Evolutionary conservation across 2,888 invertebrate genomes (phyloP).

Genomic region (Furcula furcula): DNA sequence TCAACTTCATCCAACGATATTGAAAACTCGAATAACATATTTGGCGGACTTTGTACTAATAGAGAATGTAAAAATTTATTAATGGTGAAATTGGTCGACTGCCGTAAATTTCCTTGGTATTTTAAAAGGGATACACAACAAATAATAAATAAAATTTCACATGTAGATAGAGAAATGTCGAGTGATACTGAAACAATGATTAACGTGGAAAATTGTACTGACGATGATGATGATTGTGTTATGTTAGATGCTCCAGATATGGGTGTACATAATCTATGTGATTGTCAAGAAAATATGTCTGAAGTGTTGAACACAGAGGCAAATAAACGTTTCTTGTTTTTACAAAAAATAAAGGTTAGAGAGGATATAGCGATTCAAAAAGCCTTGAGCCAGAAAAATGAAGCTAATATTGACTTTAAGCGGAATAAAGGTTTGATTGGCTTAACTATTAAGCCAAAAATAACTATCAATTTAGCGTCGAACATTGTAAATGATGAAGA

Average conservation of each 20-base stretch:
- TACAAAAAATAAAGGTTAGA: constrained; percentile 3
- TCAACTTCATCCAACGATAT: no score
- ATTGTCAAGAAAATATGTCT: not conserved
- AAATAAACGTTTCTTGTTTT: constrained; percentile 1
- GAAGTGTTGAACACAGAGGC: constrained; percentile 1
- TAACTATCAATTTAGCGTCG: not conserved
- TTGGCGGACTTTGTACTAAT: no score
- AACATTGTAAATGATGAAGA: not conserved
- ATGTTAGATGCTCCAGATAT: constrained; percentile 15
- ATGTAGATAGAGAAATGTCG: not conserved
- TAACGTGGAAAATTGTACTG: constrained; percentile 10
- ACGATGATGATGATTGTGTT: constrained; percentile 21
- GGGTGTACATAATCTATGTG: not conserved
- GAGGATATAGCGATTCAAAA: constrained; percentile 18
- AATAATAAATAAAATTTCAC: constrained; percentile 10
- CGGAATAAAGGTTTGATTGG: constrained; percentile 47
- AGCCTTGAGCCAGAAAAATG: constrained; percentile 22
- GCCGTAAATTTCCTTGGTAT: constrained; percentile 28
- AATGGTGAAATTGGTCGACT: constrained; percentile 24
- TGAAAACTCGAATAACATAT: no score
- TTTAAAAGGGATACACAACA: constrained; percentile 21
- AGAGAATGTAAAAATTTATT: no score
- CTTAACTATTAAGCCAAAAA: constrained; percentile 32
- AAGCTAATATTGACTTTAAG: constrained; percentile 36
- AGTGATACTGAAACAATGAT: constrained; percentile 13